Evolutionary conservation across 2,113 vertebrate species (phyloP), one percentile per base, ranked within the genome.

Genomic region (Stigmatopora nigra): DNA sequence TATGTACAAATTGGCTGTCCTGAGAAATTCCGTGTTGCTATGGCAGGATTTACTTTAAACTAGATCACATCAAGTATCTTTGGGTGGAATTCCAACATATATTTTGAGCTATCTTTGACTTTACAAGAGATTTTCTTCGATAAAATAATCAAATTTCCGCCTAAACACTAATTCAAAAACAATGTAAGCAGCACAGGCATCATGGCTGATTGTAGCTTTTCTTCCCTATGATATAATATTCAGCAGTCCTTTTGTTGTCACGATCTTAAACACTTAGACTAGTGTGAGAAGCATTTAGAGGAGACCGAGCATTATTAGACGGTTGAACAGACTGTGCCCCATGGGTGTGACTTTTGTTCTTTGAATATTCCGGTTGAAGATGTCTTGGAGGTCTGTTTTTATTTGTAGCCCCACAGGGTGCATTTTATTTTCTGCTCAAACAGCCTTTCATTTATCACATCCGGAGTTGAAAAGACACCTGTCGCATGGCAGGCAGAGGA

Each of bases 381-480:
- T 44, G 66, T 76, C 73, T 59, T 19, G 48, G 65, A 78, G 66
- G 55, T 35, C 65, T 69, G 75, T 68, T 79, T 82, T 68, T 81
- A 70, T 83, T 82, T 71, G 73, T 77, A 73, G 56, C 52, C 71
- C 76, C 74, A 20, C 67, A 68, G 76, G 67, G 67, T 70, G 72
- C 47, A 70, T 85, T 82, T 83, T 80, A 70, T 75, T 84, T 84
- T 66, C 63, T 62, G 70, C 73, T 77, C 73, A 82, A 80, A 79
- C 80, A 69, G 71, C 66, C 65, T 80, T 84, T 84, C 81, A 86
- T 88, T 85, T 72, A 87, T 89, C 85, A 85, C 80, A 65, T 71
- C 48, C 65, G 5, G 10, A 57, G 63, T 71, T 76, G 73, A 80
- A 81, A 80, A 73, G 80, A 85, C 79, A 85, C 82, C 85, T 88